Base-by-base conservation (phyloP, 2,797 vertebrate species). In the Enteromius argenteus region DNA sequence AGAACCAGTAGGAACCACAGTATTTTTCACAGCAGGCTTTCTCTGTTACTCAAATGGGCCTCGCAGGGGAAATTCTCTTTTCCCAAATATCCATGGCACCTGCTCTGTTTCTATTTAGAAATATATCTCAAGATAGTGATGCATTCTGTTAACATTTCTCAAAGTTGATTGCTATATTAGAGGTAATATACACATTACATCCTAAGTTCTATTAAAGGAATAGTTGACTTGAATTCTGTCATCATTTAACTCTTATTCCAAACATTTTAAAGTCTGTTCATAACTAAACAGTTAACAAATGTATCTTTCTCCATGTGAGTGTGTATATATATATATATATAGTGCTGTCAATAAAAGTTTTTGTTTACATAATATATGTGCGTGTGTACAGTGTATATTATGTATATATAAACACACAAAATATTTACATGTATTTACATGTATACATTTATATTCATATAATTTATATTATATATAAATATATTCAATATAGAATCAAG, bases 11-110 rank as follows among this genome's bases (percentile, higher is more conserved):
- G 94, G 94, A 95, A 93, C 94, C 93, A 93, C 92, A 93, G 93
- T 95, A 94, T 94, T 96, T 96, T 95, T 96, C 95, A 92, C 95
- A 95, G 95, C 95, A 93, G 93, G 95, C 91, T 92, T 88, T 92
- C 93, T 94, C 90, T 92, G 94, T 91, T 89, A 92, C 74, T 72
- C 91, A 92, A 95, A 94, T 93, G 92, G 93, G 92, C 92, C 93
- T 93, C 88, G 73, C 91, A 89, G 80, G 92, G 93, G 92, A 90
- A 91, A 90, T 90, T 91, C 91, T 91, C 92, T 91, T 87, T 88
- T 42, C 69, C 78, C 74, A 95, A 95, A 96, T 95, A 95, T 95
- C 95, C 93, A 95, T 93, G 92, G 92, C 92, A 87, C 90, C 32
- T 89, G 92, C 92, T 93, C 91, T 90, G 91, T 92, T 88, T 92